These are phyloP conservation scores for Heterodera schachtii DNA, from an alignment of 1,140 invertebrate species.

Conservation along the genomic window DNA sequence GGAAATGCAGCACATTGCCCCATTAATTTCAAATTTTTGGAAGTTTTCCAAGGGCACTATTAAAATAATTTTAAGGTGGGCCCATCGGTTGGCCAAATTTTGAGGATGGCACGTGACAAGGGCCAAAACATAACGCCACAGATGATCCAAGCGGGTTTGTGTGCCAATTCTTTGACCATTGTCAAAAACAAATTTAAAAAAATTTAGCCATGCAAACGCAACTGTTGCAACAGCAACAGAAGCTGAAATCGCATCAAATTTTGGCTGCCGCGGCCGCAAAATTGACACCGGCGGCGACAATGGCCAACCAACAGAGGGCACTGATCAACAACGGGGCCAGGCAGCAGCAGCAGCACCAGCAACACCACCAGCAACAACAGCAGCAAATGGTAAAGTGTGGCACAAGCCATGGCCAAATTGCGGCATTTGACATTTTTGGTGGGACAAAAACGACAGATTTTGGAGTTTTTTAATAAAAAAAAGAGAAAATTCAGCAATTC, in stretches of 20 bases:
- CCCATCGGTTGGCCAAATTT: constrained; percentile 17
- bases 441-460: no score
- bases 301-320: neutral
- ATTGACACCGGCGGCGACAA: constrained; percentile 23
- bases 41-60: no score
- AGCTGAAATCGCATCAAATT: constrained; percentile 21
- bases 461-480: no score
- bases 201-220: constrained; percentile 42
- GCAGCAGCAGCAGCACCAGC: neutral
- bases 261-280: constrained; percentile 19
- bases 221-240: constrained; percentile 34
- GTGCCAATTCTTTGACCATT: no score
- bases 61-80: neutral
- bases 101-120: constrained; percentile 17
- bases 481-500: no score
- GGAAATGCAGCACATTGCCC: no score
- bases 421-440: no score
- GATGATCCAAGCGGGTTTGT: constrained; percentile 32
- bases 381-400: no score
- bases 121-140: constrained; percentile 26
- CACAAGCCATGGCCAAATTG: no score
- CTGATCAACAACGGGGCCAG: neutral
- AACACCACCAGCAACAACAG: neutral
- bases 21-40: no score
- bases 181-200: neutral